Base-by-base conservation (phyloP, 1,140 invertebrate genomes). In the Euwallacea similis region DNA sequence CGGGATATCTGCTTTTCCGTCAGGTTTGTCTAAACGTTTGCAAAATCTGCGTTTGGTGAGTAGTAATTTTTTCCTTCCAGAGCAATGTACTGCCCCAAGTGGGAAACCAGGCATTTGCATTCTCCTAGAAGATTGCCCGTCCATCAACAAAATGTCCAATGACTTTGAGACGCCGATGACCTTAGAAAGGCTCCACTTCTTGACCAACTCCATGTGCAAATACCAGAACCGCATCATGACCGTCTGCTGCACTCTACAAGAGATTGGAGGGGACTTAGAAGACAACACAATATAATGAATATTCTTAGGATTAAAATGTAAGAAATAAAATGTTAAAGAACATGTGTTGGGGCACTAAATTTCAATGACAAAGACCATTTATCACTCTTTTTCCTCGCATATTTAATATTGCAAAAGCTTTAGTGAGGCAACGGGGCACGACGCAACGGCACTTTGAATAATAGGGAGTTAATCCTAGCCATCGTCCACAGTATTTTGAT, bases 381-480 rank as follows among this genome's bases (percentile, higher is more conserved):
- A 50, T 15, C 54, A 56, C 59, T n/a, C 59, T 61, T 42, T 61
- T 61, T 61, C 11, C 2, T 61, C 59, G 41, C 42, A 61, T 63
- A 44, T 74, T 72, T 74, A 74, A 74, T 74, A 71, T 74, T 66
- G 66, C 69, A 74, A 74, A 69, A 68, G 73, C 65, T 53, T 55
- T 10, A 13, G 43, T 13, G 42, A 56, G 58, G 15, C 61, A 47
- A 46, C 63, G 41, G 46, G 43, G 60, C 42, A 41, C 46, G 42
- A 42, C 63, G 68, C 53, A 58, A 66, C 66, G 41, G 10, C 69
- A 71, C 68, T 74, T 72, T 73, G 74, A 76, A 76, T 75, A 76
- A 76, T 76, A 74, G 76, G 71, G 74, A 75, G 76, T 76, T 76
- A 75, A 76, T 76, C 74, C 76, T 72, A 61, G 67, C 74, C 74